phyloP scores from a whole-genome alignment of 2,113 vertebrate species.

The Equus quagga region DNA sequence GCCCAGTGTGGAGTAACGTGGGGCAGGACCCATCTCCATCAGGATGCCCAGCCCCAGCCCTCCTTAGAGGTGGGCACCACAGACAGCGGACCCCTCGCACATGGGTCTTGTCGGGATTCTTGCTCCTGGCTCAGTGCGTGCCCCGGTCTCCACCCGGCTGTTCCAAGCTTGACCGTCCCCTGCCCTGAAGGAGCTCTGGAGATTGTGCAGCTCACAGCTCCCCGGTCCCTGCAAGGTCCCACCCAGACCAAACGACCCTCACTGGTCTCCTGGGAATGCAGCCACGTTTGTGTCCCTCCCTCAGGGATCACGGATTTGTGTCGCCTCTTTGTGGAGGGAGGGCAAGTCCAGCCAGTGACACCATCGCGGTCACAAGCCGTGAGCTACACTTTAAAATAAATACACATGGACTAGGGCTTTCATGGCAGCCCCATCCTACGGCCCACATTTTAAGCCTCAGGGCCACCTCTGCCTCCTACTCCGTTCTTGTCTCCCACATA shows the following conservation, averaged over 20 bases:
- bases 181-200: not conserved
- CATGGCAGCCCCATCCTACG: not conserved
- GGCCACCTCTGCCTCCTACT: not conserved
- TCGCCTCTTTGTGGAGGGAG: not conserved
- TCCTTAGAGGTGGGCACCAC: not conserved
- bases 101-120: not conserved
- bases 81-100: accelerated
- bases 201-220: not conserved
- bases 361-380: not conserved
- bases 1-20: not conserved
- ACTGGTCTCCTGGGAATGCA: not conserved
- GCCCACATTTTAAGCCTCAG: not conserved
- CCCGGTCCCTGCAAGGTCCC: not conserved
- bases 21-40: not conserved
- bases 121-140: not conserved
- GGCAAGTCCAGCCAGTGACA: not conserved
- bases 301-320: not conserved
- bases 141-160: not conserved
- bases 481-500: not conserved
- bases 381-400: not conserved
- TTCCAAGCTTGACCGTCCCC: accelerated
- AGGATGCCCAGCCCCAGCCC: not conserved
- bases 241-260: not conserved
- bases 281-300: not conserved
- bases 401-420: not conserved